These are phyloP conservation scores for Heliconius sara DNA, from an alignment of 2,888 invertebrate species.

Conservation along the genomic window DNA sequence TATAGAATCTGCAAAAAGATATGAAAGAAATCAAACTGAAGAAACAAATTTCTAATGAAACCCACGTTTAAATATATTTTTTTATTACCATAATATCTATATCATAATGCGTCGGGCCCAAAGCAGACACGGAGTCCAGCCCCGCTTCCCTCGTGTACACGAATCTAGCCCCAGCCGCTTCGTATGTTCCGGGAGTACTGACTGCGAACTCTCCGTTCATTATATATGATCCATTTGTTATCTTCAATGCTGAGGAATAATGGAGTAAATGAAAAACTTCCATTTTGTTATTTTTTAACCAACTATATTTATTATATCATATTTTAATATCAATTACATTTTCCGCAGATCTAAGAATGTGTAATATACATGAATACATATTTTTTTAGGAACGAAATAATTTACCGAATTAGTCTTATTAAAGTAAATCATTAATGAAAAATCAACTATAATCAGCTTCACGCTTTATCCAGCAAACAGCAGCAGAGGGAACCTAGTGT, in stretches of 20 bases:
- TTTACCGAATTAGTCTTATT: not conserved
- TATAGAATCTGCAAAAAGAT: constrained; percentile 87
- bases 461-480: too few species aligned
- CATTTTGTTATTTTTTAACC: not conserved
- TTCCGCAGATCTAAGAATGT: too few species aligned
- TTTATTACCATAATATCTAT: constrained; percentile 90
- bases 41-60: too few species aligned
- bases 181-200: constrained; percentile 89
- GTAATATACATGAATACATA: too few species aligned
- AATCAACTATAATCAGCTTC: not conserved
- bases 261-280: not conserved
- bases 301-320: too few species aligned
- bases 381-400: not conserved
- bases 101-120: constrained; percentile 90
- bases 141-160: constrained; percentile 89
- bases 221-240: constrained; percentile 89
- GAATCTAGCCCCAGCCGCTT: constrained; percentile 91
- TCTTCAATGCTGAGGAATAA: constrained; percentile 87
- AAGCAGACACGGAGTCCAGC: constrained; percentile 89
- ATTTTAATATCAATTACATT: too few species aligned
- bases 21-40: too few species aligned
- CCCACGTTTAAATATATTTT: too few species aligned
- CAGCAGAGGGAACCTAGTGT: too few species aligned
- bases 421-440: not conserved
- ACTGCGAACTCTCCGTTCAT: constrained; percentile 93